Conservation (phyloP, 2,888 invertebrate species). For the Spialia ferax region DNA sequence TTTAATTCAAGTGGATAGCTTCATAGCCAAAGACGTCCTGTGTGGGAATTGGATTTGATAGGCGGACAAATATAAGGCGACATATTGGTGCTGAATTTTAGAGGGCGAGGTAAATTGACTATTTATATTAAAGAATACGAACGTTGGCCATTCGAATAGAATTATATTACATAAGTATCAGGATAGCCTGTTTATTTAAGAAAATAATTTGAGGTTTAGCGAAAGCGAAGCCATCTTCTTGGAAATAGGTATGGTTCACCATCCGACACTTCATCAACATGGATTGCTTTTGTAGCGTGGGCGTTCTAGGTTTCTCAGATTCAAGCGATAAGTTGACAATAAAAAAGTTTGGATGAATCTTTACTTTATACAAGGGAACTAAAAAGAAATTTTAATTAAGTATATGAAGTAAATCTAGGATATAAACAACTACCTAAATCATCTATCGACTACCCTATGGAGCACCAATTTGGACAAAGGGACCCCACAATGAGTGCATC, state of each 20-base stretch:
- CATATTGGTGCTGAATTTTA: not conserved
- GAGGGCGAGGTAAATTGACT: not conserved
- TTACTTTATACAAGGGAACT: no score
- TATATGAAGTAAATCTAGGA: no score
- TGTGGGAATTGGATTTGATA: slow-evolving; percentile 14
- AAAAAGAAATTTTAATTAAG: no score
- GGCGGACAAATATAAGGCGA: slow-evolving; percentile 2
- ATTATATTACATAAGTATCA: not conserved
- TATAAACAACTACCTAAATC: not conserved
- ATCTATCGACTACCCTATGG: not conserved
- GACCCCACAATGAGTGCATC: not conserved
- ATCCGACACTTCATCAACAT: no score
- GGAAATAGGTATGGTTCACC: no score
- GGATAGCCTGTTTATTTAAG: no score
- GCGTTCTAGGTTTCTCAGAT: no score
- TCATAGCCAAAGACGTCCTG: slow-evolving; percentile 11
- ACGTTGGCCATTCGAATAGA: not conserved
- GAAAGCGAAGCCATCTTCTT: no score
- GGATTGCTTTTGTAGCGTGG: no score
- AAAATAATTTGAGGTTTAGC: no score
- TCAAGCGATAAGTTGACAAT: no score
- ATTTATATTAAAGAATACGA: not conserved
- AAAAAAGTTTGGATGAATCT: no score
- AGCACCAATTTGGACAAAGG: not conserved
- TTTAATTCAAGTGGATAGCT: slow-evolving; percentile 48